Evolutionary conservation across 2,797 vertebrate species (phyloP), one percentile per base, ranked within the genome.

Genomic region (Simalia tracyae): DNA sequence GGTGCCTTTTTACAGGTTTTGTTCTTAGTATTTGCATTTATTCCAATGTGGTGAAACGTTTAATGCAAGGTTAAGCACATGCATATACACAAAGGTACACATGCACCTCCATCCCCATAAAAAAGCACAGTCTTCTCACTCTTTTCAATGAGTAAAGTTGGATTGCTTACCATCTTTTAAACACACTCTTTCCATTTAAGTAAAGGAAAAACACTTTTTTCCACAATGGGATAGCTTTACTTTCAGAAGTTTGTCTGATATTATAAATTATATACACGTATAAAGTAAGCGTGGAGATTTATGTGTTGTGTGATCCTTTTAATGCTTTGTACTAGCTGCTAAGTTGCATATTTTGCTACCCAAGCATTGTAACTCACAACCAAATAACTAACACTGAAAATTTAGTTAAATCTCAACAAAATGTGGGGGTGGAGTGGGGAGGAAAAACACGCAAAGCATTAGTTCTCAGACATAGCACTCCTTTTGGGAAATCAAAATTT

Each of bases 401-500:
- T 94, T 97, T 97, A 96, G 97, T 97, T 97, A 97, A 97, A 95
- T 95, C 95, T 97, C 57, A 91, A 76, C 76, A 24, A 91, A 91
- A 87, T 60, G 10, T 4, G 14, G 4, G 36, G 19, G 19, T 24
- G 19, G 72, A 81, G 42, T 42, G 19, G 72, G 36, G 36, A 46
- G 36, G 36, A 46, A 81, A 81, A 31, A 56, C n/a, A 89, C 2
- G 12, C 94, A 5, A 97, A 66, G 94, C 96, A 97, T 97, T 97
- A 96, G 96, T 97, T 97, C 94, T 96, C 95, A 97, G 96, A 94
- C 95, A 95, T 96, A 94, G 93, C 93, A 97, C 95, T 97, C 96
- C 97, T 97, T 98, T 97, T 96, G 97, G 97, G 97, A 98, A 98
- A 98, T 98, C 97, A 97, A 96, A 97, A 93, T 92, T 97, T 98